These are phyloP conservation scores for Propithecus deckenii DNA, from an alignment of 2,797 vertebrate species.

Conservation along the genomic window DNA sequence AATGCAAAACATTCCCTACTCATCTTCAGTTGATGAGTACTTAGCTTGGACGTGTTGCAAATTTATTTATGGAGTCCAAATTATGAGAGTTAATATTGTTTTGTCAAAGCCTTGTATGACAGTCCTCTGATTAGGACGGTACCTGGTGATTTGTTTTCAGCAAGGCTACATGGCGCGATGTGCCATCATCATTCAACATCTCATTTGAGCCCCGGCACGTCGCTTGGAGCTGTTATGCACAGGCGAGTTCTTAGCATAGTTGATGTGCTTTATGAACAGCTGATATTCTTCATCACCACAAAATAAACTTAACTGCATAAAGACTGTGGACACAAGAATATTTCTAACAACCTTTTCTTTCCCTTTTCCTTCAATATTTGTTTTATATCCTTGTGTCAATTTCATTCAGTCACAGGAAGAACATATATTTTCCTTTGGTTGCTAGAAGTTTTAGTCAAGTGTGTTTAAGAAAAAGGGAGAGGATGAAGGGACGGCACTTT, in stretches of 20 bases:
- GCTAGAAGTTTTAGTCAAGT: not conserved
- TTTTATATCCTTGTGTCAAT: not conserved
- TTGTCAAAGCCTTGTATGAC: slow-evolving; percentile 15
- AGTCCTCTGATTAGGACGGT: not conserved
- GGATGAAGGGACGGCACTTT: not conserved
- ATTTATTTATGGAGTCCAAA: slow-evolving; percentile 34
- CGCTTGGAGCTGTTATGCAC: not conserved
- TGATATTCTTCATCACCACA: not conserved
- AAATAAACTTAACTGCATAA: not conserved
- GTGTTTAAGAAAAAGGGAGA: not conserved
- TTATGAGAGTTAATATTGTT: slow-evolving; percentile 12
- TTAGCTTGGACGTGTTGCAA: not conserved
- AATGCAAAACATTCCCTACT: not conserved
- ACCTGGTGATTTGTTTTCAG: slow-evolving; percentile 33
- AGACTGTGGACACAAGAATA: not conserved
- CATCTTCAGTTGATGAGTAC: not conserved
- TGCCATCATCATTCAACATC: not conserved
- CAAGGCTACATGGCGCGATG: not conserved
- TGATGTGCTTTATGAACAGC: not conserved
- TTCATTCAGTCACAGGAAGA: not conserved
- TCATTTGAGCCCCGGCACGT: not conserved
- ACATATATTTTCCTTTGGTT: not conserved
- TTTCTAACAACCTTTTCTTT: not conserved
- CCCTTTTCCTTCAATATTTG: not conserved
- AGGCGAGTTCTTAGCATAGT: not conserved